These are phyloP conservation scores for Dromiciops gliroides DNA, from an alignment of 2,113 vertebrate genomes.

Conservation along the genomic window DNA sequence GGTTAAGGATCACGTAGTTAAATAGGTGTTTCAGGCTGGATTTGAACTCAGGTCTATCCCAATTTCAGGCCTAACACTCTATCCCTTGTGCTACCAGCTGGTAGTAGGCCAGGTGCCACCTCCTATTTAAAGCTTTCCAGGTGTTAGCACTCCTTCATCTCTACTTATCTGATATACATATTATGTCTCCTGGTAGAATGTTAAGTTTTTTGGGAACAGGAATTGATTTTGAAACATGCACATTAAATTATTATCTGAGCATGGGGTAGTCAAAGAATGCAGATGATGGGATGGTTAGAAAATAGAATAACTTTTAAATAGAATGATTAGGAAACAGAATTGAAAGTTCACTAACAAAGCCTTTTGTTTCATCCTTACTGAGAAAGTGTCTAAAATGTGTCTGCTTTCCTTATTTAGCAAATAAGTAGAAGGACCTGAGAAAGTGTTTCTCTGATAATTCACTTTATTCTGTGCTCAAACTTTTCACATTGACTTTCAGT, in stretches of 20 bases:
- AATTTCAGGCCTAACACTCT: neutral
- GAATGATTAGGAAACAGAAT: neutral
- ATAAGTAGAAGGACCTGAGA: neutral
- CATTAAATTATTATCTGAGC: neutral
- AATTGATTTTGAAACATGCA: neutral
- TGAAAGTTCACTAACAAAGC: neutral
- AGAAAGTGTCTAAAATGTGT: neutral
- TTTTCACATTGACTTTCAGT: neutral
- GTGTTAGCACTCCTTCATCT: neutral
- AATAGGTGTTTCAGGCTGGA: neutral
- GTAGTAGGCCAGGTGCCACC: neutral
- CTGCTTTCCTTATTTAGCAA: neutral
- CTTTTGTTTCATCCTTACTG: neutral
- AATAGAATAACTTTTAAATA: neutral
- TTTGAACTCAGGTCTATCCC: neutral
- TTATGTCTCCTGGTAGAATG: neutral
- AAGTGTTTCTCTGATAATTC: neutral
- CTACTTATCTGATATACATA: neutral
- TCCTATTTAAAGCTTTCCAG: neutral
- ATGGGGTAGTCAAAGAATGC: neutral
- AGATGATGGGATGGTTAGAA: neutral
- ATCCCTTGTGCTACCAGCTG: neutral
- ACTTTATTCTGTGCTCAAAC: neutral
- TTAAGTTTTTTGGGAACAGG: neutral
- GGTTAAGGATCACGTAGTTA: neutral